A percentile compares a stretch with the other conserved stretches of the same genome.
Conservation (phyloP, 2,888 invertebrate species). For the Eudasyphora cyanicolor region DNA sequence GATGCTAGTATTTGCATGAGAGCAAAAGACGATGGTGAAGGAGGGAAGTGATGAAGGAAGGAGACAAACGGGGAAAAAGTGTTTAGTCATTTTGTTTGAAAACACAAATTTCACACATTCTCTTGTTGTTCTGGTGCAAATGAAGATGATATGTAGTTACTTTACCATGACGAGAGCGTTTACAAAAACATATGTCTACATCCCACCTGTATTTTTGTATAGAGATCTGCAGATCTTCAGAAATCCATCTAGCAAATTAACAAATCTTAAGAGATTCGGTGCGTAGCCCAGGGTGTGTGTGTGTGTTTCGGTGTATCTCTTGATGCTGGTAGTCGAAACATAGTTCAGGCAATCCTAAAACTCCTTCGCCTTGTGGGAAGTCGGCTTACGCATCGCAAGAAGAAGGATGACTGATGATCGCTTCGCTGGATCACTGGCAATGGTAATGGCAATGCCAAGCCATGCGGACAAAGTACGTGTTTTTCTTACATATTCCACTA, state of each 20-base stretch:
- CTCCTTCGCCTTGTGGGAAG: neutral
- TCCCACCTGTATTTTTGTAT: constrained; percentile 14
- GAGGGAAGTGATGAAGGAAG: neutral
- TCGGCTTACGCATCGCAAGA: neutral
- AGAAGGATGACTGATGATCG: too few relatives aligned
- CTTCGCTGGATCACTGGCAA: neutral
- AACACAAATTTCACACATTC: constrained; percentile 31
- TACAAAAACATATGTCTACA: constrained; percentile 20
- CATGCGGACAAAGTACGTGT: constrained; percentile 53
- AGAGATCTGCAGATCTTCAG: neutral
- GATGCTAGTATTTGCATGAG: neutral
- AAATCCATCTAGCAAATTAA: neutral
- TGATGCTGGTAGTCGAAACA: too few relatives aligned
- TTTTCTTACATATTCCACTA: constrained; percentile 34
- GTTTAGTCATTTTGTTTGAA: constrained; percentile 31
- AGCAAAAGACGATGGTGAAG: neutral
- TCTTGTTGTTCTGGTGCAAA: too few relatives aligned
- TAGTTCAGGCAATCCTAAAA: too few relatives aligned
- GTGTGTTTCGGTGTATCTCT: too few relatives aligned
- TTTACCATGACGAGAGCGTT: constrained; percentile 33
- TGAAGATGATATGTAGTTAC: too few relatives aligned
- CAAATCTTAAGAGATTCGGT: neutral
- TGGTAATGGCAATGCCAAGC: constrained; percentile 15
- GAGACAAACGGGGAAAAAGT: constrained; percentile 13
- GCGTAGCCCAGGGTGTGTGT: too few relatives aligned